Base-by-base conservation (phyloP, 2,888 invertebrate species). In the Tetropium fuscum region DNA sequence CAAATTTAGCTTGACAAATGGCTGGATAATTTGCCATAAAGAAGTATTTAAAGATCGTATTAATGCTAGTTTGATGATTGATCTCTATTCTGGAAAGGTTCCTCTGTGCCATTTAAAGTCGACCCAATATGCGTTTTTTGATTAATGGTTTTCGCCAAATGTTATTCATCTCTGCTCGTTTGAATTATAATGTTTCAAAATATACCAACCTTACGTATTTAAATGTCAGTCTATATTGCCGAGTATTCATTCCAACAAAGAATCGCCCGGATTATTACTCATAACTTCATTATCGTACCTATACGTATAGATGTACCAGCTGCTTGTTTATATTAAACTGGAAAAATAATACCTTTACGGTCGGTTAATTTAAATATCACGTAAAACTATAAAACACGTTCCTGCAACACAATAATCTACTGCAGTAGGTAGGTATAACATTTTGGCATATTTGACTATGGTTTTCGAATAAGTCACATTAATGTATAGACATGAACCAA, bases 31-130 rank as follows among this genome's bases (percentile, higher is more conserved):
- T 64, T 60, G 56, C 55, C 53, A 58, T 60, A 64, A 58, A 64
- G 60, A 53, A 64, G 53, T 56, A 49, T 49, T 49, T 49, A 49
- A 49, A 49, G 49, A 49, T 49, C 49, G 49, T 49, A 49, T 49
- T 49, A 49, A 49, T 18, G 49, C 27, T 49, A 62, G 51, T 64
- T 67, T 68, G 68, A n/a, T n/a, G n/a, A 70, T 70, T 68, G 70
- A 70, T 70, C 64, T 57, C 53, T 60, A 58, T 54, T 47, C 60
- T 55, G 62, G 64, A 67, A 68, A 70, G 60, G 65, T 67, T 67
- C 49, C 63, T 57, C 48, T 60, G 62, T 70, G 70, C 66, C 70
- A 70, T 68, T 70, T 70, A 65, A 64, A 68, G 66, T 60, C 65
- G 48, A 53, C 62, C 51, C 67, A 59, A 60, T 69, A 67, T 65